phyloP scores from a whole-genome alignment of 2,888 invertebrate genomes.

The Amphipyra berbera region DNA sequence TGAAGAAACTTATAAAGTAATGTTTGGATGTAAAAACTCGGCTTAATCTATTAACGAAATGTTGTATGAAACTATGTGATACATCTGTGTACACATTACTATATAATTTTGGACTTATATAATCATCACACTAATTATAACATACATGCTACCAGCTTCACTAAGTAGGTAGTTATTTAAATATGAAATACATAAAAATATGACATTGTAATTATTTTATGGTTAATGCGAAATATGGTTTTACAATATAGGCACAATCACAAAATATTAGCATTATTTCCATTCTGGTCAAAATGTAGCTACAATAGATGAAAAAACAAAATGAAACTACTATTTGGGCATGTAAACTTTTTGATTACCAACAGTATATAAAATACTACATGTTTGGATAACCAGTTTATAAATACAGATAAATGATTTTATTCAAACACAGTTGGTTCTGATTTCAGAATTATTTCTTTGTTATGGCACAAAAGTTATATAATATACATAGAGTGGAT shows the following conservation, averaged over 20 bases:
- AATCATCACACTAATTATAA: constrained; percentile 46
- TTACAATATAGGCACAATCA: constrained; percentile 19
- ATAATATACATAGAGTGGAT: constrained; percentile 32
- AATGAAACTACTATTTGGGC: constrained; percentile 22
- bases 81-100: constrained; percentile 32
- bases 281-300: constrained; percentile 26
- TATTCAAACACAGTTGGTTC: constrained; percentile 20
- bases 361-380: constrained; percentile 23
- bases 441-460: constrained; percentile 38
- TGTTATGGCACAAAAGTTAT: constrained; percentile 57
- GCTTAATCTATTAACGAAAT: constrained; percentile 49
- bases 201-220: constrained; percentile 16
- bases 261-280: constrained; percentile 33
- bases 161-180: constrained; percentile 38
- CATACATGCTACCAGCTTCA: constrained; percentile 58
- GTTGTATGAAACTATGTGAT: constrained; percentile 31
- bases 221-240: constrained; percentile 5
- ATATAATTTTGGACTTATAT: constrained; percentile 46
- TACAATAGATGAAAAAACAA: constrained; percentile 20
- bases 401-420: constrained; percentile 30
- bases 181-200: constrained; percentile 16
- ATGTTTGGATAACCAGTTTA: constrained; percentile 27
- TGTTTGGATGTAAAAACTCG: constrained; percentile 49
- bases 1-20: constrained; percentile 51
- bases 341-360: constrained; percentile 28